These are phyloP conservation scores for Sarcophaga bullata DNA, from an alignment of 1,140 invertebrate species.

Conservation along the genomic window DNA sequence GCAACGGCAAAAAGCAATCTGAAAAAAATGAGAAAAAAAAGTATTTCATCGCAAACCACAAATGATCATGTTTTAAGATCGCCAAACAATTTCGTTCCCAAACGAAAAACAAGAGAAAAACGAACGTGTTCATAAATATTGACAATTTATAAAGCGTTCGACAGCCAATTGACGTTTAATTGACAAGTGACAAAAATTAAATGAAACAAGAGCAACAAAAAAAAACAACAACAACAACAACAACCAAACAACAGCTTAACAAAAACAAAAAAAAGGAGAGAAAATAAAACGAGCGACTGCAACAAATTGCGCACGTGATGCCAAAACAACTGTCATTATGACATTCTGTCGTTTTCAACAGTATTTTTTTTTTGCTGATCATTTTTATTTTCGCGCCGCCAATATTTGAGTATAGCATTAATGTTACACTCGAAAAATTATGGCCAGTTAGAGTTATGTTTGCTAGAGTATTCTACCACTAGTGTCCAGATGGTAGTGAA, in stretches of 20 bases:
- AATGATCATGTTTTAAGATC: slow-evolving; percentile 33
- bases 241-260: neutral
- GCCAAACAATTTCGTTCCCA: neutral
- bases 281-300: neutral
- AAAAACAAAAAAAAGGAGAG: neutral
- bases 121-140: slow-evolving; percentile 38
- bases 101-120: neutral
- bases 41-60: neutral
- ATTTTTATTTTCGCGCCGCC: neutral
- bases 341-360: slow-evolving; percentile 29
- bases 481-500: too few relatives aligned
- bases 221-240: neutral
- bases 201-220: slow-evolving; percentile 12
- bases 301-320: slow-evolving; percentile 40
- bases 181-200: slow-evolving; percentile 39
- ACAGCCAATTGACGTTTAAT: slow-evolving; percentile 38
- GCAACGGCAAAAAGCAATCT: neutral
- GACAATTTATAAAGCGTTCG: slow-evolving; percentile 40
- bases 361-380: neutral
- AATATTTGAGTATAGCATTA: neutral
- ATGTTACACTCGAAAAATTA: neutral
- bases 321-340: slow-evolving; percentile 40
- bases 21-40: neutral
- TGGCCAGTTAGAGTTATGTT: too few relatives aligned
- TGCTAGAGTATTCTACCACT: too few relatives aligned